These are phyloP conservation scores for Chelonus insularis DNA, from an alignment of 1,140 invertebrate genomes.

Conservation along the genomic window DNA sequence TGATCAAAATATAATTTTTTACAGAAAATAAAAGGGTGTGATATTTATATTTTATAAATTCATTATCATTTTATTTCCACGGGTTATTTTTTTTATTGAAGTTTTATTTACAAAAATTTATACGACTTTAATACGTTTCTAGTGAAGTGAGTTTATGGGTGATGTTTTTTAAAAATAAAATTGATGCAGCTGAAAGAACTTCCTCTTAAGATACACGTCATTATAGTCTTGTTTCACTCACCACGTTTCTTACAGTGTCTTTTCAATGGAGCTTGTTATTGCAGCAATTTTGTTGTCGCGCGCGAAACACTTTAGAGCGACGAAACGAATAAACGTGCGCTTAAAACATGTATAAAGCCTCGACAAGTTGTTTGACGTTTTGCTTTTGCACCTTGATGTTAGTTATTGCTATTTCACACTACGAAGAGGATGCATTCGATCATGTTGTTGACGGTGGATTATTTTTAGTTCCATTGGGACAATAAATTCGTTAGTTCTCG, in stretches of 20 bases:
- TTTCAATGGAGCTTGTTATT: no score
- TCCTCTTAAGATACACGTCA: no score
- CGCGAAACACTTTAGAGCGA: not conserved
- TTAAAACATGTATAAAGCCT: not conserved
- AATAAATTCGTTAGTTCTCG: constrained; percentile 47
- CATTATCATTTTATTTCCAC: constrained; percentile 20
- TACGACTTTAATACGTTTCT: not conserved
- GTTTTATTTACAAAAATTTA: not conserved
- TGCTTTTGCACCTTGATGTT: constrained; percentile 37
- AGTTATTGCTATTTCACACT: constrained; percentile 38
- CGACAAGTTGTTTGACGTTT: constrained; percentile 25
- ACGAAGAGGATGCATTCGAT: not conserved
- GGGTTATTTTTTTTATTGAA: not conserved
- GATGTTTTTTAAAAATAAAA: no score
- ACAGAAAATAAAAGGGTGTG: constrained; percentile 19
- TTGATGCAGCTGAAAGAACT: no score
- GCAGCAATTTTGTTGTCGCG: not conserved
- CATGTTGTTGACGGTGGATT: constrained; percentile 40
- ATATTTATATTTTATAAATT: constrained; percentile 28
- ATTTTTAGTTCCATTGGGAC: constrained; percentile 45
- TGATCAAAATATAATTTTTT: constrained; percentile 32
- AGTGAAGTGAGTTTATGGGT: no score
- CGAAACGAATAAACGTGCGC: not conserved
- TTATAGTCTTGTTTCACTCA: no score
- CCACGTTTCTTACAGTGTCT: no score